Base-by-base conservation (phyloP, 2,888 invertebrate genomes). In the Phalera bucephala region DNA sequence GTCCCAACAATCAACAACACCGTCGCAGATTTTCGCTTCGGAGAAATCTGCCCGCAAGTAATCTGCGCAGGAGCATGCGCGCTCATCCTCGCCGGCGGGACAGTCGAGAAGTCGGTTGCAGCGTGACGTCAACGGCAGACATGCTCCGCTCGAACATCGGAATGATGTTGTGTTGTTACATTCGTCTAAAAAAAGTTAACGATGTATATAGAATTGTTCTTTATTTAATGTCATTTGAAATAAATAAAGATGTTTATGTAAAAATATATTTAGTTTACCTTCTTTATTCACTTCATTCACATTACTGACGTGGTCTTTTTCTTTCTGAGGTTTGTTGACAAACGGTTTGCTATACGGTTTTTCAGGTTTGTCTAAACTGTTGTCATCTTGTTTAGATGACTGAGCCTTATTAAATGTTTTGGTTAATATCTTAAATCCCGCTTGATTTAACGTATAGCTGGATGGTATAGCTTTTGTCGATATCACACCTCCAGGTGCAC, bases 1-100 rank as follows among this genome's bases (percentile, higher is more conserved):
- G 70, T 95, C 95, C 93, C 93, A 94, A 63, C 95, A 95, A 64
- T 95, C 95, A 1, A 94, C 92, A 14, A 94, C 90, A 1, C 95
- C 95, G 60, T 95, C 95, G 65, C 95, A 95, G 31, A 95, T 93
- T 75, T 95, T 95, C 8, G 93, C 90, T 43, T 92, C 86, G 0
- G 94, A 87, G 48, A 92, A 92, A 61, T 95, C 94, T 1, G 94
- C 92, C 36, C 91, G 91, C 25, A 95, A 73, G 58, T 94, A 94
- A 73, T 95, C 95, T 5, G 94, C 94, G 68, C 95, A 95, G 11
- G 93, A 91, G 65, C 95, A 95, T 35, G 92, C 91, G 15, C 89
- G 87, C 67, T 95, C 95, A 64, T 95, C 95, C 44, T 93, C 92
- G 1, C 94, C 94, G 43, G 92, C 92, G 4, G 90, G 77, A 51